A percentile compares a stretch with the other conserved stretches of the same genome.
Evolutionary conservation across 2,888 invertebrate genomes (phyloP).

Genomic region (Chironomus tentans): DNA sequence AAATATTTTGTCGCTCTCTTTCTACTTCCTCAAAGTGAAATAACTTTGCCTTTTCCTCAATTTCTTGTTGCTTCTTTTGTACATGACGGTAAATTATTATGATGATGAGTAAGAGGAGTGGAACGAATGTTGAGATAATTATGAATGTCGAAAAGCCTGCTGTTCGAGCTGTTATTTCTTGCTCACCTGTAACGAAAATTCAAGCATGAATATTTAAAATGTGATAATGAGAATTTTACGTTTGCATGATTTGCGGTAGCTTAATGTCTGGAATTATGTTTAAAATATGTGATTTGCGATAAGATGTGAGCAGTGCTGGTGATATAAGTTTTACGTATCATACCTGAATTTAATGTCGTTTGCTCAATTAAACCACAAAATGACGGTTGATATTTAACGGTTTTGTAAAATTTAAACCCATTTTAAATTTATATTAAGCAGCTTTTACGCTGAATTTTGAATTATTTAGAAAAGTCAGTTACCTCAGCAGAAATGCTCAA

Average conservation of each 20-base stretch:
- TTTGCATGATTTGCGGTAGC: neutral
- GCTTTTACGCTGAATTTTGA: too few species aligned
- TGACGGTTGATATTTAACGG: too few species aligned
- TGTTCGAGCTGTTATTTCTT: slow-evolving; percentile 67
- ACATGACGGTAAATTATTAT: slow-evolving; percentile 56
- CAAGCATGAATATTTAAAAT: slow-evolving; percentile 9
- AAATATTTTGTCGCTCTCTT: neutral
- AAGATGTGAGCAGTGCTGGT: too few species aligned
- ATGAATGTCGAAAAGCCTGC: slow-evolving; percentile 70
- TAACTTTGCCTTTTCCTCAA: slow-evolving; percentile 33
- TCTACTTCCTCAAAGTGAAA: neutral
- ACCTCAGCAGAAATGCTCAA: too few species aligned
- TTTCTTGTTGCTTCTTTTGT: slow-evolving; percentile 46
- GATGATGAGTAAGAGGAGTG: slow-evolving; percentile 59
- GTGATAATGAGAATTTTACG: neutral
- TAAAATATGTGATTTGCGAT: neutral
- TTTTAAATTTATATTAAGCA: too few species aligned
- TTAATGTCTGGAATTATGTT: neutral
- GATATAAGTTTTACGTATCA: neutral
- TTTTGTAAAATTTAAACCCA: too few species aligned
- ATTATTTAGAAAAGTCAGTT: too few species aligned
- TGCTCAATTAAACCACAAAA: too few species aligned
- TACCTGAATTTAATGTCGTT: neutral
- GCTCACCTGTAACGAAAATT: slow-evolving; percentile 50
- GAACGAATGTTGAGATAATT: slow-evolving; percentile 65